phyloP scores from a whole-genome alignment of 2,113 vertebrate genomes.

The Callipepla squamata region DNA sequence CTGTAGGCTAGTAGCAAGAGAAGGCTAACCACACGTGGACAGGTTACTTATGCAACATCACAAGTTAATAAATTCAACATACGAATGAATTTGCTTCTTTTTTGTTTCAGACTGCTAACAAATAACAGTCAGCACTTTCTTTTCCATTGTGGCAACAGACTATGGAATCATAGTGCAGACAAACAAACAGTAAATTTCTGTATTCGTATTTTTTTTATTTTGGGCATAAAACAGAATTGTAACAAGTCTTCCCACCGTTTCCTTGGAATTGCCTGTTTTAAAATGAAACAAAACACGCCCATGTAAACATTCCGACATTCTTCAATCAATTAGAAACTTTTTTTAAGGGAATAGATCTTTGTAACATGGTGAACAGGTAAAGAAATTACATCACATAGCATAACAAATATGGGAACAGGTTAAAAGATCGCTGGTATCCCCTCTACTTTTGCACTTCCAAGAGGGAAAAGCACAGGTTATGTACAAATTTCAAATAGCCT shows the following conservation, averaged over 20 bases:
- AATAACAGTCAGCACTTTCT: neutral
- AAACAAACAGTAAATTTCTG: neutral
- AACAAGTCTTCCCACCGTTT: neutral
- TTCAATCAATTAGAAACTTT: neutral
- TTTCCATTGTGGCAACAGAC: neutral
- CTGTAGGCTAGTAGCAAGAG: neutral
- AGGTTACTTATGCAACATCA: neutral
- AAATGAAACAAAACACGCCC: neutral
- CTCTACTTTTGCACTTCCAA: neutral
- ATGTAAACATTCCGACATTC: neutral
- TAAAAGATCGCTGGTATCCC: neutral
- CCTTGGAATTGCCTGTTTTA: neutral
- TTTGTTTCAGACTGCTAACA: neutral
- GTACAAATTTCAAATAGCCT: fast-evolving
- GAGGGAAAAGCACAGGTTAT: neutral
- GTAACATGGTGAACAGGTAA: neutral
- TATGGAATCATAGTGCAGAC: fast-evolving
- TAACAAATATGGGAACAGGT: neutral
- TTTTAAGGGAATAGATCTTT: neutral
- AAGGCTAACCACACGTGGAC: neutral
- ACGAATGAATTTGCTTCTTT: neutral
- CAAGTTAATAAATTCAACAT: neutral
- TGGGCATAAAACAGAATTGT: neutral
- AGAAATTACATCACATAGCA: neutral
- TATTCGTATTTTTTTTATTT: neutral